Conservation (phyloP, 1,140 invertebrate genomes). For the Lineus longissimus region DNA sequence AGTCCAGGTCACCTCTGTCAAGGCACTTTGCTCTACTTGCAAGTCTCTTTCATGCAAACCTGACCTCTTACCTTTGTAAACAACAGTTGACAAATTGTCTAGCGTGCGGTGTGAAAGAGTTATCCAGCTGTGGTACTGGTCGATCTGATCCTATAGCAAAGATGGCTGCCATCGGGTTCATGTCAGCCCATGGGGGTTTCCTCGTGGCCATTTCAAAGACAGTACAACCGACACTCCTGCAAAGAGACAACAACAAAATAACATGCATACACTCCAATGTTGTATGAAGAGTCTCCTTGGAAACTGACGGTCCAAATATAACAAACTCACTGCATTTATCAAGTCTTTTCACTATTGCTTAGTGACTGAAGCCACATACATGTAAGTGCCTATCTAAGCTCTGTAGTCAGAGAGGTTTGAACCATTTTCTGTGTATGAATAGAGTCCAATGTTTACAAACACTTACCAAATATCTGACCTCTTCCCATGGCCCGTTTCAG, state of each 20-base stretch:
- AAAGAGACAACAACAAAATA: slow-evolving; percentile 16
- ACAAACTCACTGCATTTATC: no score
- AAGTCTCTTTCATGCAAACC: no score
- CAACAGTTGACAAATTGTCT: slow-evolving; percentile 44
- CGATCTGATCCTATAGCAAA: slow-evolving; percentile 47
- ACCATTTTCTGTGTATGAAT: no score
- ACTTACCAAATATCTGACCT: slow-evolving; percentile 53
- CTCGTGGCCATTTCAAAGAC: slow-evolving; percentile 54
- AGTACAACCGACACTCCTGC: slow-evolving; percentile 51
- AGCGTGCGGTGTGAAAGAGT: slow-evolving; percentile 41
- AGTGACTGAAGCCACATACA: no score
- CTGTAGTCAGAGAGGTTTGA: no score
- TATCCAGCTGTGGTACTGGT: slow-evolving; percentile 41
- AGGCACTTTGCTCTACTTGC: no score
- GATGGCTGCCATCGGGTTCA: slow-evolving; percentile 51
- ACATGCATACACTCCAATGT: not conserved
- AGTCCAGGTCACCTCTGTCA: no score
- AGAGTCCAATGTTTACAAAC: no score
- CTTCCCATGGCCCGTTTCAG: slow-evolving; percentile 50
- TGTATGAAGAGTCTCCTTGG: no score
- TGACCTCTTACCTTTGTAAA: slow-evolving; percentile 15
- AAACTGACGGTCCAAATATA: no score
- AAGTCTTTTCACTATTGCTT: no score
- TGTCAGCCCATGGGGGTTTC: slow-evolving; percentile 51
- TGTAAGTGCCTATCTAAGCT: no score